Evolutionary conservation across 30 jellyfish, hydroid and myxozoan species (phyloP).

Genomic region (Turritopsis dohrnii): DNA sequence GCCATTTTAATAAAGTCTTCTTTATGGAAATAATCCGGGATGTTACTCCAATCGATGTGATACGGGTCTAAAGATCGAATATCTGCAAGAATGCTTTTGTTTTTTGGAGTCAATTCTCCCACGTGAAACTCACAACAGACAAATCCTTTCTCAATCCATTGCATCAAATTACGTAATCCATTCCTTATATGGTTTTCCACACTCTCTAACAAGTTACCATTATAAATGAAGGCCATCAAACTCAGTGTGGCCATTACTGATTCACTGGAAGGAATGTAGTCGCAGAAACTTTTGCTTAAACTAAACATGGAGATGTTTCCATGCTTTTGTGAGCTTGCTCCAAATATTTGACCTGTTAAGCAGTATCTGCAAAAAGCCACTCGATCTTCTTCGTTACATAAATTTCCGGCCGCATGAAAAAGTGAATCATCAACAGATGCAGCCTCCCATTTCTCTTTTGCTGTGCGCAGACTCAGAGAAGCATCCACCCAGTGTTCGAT

Average conservation of each 20-base stretch:
- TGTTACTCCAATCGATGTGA: constrained; percentile 18
- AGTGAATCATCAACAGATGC: not conserved
- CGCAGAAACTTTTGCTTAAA: not conserved
- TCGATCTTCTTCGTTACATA: not conserved
- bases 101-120: not conserved
- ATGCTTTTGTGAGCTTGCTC: not conserved
- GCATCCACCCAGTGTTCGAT: not conserved
- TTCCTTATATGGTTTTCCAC: not conserved
- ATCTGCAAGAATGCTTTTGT: not conserved
- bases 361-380: constrained; percentile 1
- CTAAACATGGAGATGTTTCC: constrained; percentile 24
- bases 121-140: constrained; percentile 8
- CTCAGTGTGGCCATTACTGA: not conserved
- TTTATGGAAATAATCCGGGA: not conserved
- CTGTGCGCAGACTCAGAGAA: not conserved
- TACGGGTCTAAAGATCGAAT: not conserved
- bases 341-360: constrained; percentile 22
- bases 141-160: not conserved
- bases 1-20: constrained; percentile 6
- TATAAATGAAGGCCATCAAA: not conserved
- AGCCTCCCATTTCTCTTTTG: not conserved
- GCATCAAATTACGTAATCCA: not conserved
- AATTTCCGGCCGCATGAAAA: not conserved
- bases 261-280: not conserved
- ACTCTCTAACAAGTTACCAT: constrained; percentile 5